Base-by-base conservation (phyloP, 2,888 invertebrate species). In the Willowsia nigromaculata region DNA sequence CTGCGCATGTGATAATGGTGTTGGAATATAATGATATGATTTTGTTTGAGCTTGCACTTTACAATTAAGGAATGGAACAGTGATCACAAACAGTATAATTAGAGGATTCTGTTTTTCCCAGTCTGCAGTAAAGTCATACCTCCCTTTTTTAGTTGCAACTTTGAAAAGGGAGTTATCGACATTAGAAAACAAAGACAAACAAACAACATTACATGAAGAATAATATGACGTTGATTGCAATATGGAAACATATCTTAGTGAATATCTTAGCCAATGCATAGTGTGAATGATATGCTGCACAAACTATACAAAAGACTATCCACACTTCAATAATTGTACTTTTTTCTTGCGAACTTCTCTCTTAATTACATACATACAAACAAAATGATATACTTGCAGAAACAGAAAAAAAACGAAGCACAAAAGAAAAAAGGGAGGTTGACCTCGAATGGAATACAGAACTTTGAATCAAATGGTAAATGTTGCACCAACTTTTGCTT, bases 61-160 rank as follows among this genome's bases (percentile, higher is more conserved):
- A 47, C 83, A 88, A 88, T 88, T 88, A 83, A 83, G 43, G 83
- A 83, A 88, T 83, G 88, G 88, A 88, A 88, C 88, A 88, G 88
- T 88, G 88, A 88, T 83, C 88, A 88, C 88, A 43, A 88, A 74
- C 33, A 43, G 82, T 88, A 81, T 88, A 88, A 88, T 88, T 88
- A 88, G 43, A 43, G 27, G 62, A 82, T 62, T 43, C 27, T n/a
- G 47, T 82, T 82, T 78, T 82, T 82, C 82, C 62, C 59, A 82
- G 65, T 27, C 47, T 50, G 9, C 22, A 43, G 30, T 30, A 27
- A 22, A 71, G 33, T 25, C n/a, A 37, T 27, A 62, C 37, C 65
- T 68, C 30, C 62, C 62, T 62, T 30, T 15, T 62, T 11, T 30
- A 13, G 13, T 13, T 62, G 27, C 11, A 9, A 5, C 5, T 13